Percentiles rank a stretch among this genome's conserved stretches.
These are phyloP conservation scores for Hirundo rustica DNA, from an alignment of 2,797 vertebrate species.

Conservation along the genomic window DNA sequence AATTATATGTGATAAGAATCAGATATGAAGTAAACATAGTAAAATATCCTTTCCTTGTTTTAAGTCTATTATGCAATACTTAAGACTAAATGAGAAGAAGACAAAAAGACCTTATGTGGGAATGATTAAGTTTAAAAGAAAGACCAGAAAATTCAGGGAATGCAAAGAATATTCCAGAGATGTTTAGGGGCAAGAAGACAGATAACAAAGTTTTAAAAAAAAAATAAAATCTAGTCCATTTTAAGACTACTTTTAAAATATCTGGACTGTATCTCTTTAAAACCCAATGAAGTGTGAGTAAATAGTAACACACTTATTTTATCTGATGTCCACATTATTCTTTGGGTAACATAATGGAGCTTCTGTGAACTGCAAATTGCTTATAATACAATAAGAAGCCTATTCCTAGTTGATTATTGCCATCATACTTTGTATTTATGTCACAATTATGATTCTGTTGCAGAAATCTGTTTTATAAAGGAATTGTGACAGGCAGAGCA, in stretches of 20 bases:
- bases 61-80: not conserved
- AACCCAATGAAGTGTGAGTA: not conserved
- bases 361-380: constrained; percentile 52
- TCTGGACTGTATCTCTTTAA: constrained; percentile 7
- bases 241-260: not conserved
- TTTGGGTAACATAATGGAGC: not conserved
- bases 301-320: not conserved
- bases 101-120: fast-evolving
- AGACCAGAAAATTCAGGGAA: not conserved
- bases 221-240: not conserved
- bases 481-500: constrained; percentile 8
- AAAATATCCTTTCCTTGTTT: not conserved
- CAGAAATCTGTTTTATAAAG: constrained; percentile 45
- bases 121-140: not conserved
- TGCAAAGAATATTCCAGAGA: not conserved
- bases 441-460: constrained; percentile 53
- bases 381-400: constrained; percentile 32
- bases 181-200: not conserved
- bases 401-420: constrained; percentile 40
- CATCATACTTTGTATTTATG: constrained; percentile 53
- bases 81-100: fast-evolving
- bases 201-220: not conserved
- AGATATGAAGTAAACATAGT: not conserved
- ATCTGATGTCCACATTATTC: constrained; percentile 19
- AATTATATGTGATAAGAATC: not conserved